Evolutionary conservation across 2,113 vertebrate species (phyloP).

Genomic region (Cnemophilus loriae): DNA sequence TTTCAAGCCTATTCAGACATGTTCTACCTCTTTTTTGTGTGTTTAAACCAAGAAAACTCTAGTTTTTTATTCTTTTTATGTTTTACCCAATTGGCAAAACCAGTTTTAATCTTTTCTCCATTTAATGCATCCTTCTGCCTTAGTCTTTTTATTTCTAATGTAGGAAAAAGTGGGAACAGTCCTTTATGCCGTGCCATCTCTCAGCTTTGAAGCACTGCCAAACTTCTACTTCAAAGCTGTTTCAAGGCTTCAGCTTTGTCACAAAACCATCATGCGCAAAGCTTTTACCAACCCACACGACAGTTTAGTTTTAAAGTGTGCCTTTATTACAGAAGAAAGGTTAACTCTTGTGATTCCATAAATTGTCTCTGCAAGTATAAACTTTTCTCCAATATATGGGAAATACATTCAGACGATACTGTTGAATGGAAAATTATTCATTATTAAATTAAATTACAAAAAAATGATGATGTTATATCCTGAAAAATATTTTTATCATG

Average conservation of each 20-base stretch:
- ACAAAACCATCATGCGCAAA: background rate
- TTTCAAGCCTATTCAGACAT: background rate
- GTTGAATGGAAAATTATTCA: background rate
- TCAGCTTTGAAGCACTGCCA: conserved; percentile 45
- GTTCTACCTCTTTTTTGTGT: background rate
- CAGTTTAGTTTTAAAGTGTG: background rate
- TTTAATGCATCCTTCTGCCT: background rate
- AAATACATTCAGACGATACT: background rate
- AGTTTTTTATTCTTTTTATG: background rate
- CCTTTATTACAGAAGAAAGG: background rate
- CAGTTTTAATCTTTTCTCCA: background rate
- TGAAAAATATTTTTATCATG: background rate
- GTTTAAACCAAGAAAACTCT: background rate
- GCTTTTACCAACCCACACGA: background rate
- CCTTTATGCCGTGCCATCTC: background rate
- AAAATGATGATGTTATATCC: background rate
- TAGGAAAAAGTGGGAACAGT: background rate
- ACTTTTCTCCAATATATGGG: background rate
- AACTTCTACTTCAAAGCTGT: conserved; percentile 13
- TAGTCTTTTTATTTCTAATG: background rate
- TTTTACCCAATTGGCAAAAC: background rate
- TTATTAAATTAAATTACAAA: background rate
- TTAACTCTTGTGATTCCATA: background rate
- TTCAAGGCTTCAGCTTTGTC: conserved; percentile 23
- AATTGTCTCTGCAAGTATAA: background rate